These are phyloP conservation scores for Amphipoea lucens DNA, from an alignment of 2,888 invertebrate genomes.

Conservation along the genomic window DNA sequence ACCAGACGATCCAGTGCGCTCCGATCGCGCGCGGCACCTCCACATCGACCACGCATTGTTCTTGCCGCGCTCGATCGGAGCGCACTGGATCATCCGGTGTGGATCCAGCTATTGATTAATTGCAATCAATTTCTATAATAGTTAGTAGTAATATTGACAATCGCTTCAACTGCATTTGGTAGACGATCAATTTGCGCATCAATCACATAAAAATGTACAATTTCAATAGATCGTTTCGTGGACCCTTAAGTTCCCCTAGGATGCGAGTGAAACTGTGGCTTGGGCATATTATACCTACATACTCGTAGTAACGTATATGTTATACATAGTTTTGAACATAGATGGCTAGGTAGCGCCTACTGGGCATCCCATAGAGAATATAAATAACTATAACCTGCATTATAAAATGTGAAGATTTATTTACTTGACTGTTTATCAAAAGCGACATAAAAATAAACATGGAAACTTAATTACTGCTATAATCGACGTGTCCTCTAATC, in stretches of 20 bases:
- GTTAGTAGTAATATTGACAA: too few species aligned
- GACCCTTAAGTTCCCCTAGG: not conserved
- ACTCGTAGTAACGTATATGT: not conserved
- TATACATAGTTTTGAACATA: not conserved
- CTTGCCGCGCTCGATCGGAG: too few species aligned
- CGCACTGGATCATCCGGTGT: too few species aligned
- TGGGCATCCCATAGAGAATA: not conserved
- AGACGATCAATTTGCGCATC: too few species aligned
- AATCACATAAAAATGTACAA: too few species aligned
- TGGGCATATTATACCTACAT: not conserved
- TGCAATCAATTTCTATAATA: too few species aligned
- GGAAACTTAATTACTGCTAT: slow-evolving; percentile 43
- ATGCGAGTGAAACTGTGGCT: not conserved
- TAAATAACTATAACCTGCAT: not conserved
- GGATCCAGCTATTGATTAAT: too few species aligned
- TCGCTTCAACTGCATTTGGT: too few species aligned
- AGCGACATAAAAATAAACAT: slow-evolving; percentile 48
- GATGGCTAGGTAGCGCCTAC: not conserved
- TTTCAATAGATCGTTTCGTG: too few species aligned
- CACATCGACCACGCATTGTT: too few species aligned
- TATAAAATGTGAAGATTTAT: slow-evolving; percentile 25
- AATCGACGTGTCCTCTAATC: slow-evolving; percentile 31
- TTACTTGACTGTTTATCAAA: slow-evolving; percentile 46
- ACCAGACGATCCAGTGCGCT: too few species aligned
- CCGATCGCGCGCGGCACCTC: too few species aligned